Base-by-base conservation (phyloP, 2,888 invertebrate genomes). In the Mesorhabditis spiculigera region DNA sequence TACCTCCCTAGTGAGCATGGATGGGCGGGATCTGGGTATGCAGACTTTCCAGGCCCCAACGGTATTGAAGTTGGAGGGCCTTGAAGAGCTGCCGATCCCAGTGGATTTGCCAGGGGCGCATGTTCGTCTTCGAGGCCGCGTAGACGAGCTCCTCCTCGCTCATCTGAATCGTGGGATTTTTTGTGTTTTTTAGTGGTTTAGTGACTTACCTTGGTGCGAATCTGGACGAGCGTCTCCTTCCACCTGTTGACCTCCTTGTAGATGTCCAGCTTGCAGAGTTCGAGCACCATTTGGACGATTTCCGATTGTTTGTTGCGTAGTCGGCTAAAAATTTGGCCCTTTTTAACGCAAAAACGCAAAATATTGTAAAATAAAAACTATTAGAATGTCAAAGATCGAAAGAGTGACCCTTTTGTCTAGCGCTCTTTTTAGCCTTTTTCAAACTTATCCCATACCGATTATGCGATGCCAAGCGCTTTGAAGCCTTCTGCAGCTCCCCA, bases 91-190 rank as follows among this genome's bases (percentile, higher is more conserved):
- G 94, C 83, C 92, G 90, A 88, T 98, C 96, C 92, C 97, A 94
- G 86, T 97, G 95, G 10, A 91, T 89, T 82, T 93, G 91, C 93
- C 98, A 98, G 0, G 92, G 91, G 78, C 92, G 92, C 86, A 94
- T 91, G 85, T 88, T 88, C 66, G 88, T 87, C 63, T 85, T 78
- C 6, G 87, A 81, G 74, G 88, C 88, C 43, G 72, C 89, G 87
- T 81, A 80, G 63, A 83, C 81, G 50, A 86, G 77, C 75, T 87
- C 84, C 58, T 83, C 82, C 62, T 86, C 86, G 28, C 78, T 75
- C 64, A 80, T 78, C 73, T 73, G 45, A 3, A 67, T 64, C 5
- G 4, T 41, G 61, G 5, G 8, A 28, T 10, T 70, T 72, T 58
- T 61, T 13, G 16, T 13, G 41, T 44, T 13, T 13, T 71, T n/a